Base-by-base conservation (phyloP, 2,888 invertebrate species). In the Leuctra nigra region DNA sequence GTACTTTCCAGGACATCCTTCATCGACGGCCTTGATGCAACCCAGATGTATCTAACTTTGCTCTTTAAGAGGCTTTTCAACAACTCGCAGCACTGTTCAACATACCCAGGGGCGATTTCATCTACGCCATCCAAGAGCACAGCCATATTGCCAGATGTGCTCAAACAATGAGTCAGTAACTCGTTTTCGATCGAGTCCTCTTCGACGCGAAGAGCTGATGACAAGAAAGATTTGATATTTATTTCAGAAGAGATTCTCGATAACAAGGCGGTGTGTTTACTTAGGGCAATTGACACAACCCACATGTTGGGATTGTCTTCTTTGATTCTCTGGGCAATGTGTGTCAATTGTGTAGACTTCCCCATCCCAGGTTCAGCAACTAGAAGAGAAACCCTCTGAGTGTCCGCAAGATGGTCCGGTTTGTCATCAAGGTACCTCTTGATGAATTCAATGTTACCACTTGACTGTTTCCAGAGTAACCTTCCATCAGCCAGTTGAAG, bases 331-430 rank as follows among this genome's bases (percentile, higher is more conserved):
- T 39, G 16, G 2, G 39, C 39, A 2, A 39, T 16, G 2, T 20
- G 39, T 18, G 16, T 20, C n/a, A 39, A 11, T 2, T 14, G 46
- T 6, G 46, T 46, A 7, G 46, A 46, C 46, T 46, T 46, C 6
- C 46, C 46, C 46, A 46, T 46, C 6, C 46, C 46, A 6, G 46
- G 46, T n/a, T 46, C 46, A 4, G 46, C 46, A 11, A 16, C 16
- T 4, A 46, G 11, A 6, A 46, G 46, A 4, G 23, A 9, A 6
- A 46, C 7, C 22, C 46, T 20, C n/a, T n/a, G n/a, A n/a, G n/a
- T n/a, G n/a, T n/a, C n/a, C n/a, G n/a, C n/a, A n/a, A n/a, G n/a
- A n/a, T n/a, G n/a, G 23, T 46, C 46, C 24, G 20, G 22, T 7
- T 22, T 23, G n/a, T 22, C 23, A 3, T 39, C 39, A 2, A 39